Percentiles rank a stretch among this genome's conserved stretches.
phyloP scores from a whole-genome alignment of 2,113 vertebrate species.

The Grammomys surdaster region DNA sequence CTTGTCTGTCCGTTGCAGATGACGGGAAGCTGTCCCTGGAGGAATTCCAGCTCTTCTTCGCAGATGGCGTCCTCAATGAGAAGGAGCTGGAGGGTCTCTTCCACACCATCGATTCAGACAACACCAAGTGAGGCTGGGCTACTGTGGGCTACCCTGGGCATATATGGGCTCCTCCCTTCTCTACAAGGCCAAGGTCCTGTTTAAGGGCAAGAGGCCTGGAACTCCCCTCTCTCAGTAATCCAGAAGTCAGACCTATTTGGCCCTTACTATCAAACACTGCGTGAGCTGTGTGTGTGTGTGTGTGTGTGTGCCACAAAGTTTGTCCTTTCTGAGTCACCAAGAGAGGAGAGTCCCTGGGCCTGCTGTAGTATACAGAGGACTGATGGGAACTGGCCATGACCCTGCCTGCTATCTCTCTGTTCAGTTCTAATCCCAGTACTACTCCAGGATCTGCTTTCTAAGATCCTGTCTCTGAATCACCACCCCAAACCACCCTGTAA shows the following conservation, averaged over 20 bases:
- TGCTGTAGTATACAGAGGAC: rapidly evolving
- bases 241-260: not conserved
- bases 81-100: conserved; percentile 97
- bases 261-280: too few species aligned
- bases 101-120: conserved; percentile 98
- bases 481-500: not conserved
- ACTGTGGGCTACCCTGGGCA: not conserved
- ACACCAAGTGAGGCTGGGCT: conserved; percentile 92
- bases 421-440: not conserved
- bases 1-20: conserved; percentile 86
- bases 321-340: not conserved
- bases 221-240: not conserved
- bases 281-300: not conserved
- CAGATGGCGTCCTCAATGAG: conserved; percentile 95
- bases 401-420: not conserved
- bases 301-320: too few species aligned
- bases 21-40: conserved; percentile 98
- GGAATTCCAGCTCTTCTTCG: conserved; percentile 99
- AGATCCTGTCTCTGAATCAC: not conserved
- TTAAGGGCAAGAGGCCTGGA: not conserved
- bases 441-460: not conserved
- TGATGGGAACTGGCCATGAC: not conserved
- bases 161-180: not conserved
- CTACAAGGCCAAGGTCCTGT: too few species aligned
- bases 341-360: not conserved